Evolutionary conservation across 2,888 invertebrate species (phyloP).

Genomic region (Pterostichus madidus): DNA sequence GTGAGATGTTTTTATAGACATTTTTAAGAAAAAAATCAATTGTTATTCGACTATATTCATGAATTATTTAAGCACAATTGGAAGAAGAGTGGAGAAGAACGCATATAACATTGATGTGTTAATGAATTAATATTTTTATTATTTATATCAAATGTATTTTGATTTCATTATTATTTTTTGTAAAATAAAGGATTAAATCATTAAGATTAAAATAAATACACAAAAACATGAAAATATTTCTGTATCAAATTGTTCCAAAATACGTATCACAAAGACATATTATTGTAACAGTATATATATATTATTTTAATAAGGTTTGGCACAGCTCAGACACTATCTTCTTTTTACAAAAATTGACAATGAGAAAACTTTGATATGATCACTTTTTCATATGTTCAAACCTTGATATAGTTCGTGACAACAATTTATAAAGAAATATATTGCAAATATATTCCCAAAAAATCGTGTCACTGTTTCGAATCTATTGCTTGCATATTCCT

Average conservation of each 20-base stretch:
- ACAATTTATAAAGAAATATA: constrained; percentile 55
- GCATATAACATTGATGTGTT: constrained; percentile 40
- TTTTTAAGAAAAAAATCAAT: constrained; percentile 41
- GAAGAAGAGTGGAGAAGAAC: constrained; percentile 34
- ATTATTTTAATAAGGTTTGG: constrained; percentile 59
- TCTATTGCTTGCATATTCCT: constrained; percentile 58
- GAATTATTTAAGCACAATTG: constrained; percentile 22
- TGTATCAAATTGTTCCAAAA: constrained; percentile 56
- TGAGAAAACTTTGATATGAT: constrained; percentile 60
- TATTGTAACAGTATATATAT: constrained; percentile 59
- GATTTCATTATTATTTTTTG: constrained; percentile 52
- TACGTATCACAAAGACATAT: constrained; percentile 59
- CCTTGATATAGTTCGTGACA: constrained; percentile 42
- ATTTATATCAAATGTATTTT: constrained; percentile 57
- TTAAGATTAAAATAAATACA: constrained; percentile 61
- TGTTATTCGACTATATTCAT: constrained; percentile 42
- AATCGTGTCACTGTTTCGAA: constrained; percentile 45
- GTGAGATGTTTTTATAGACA: constrained; percentile 65
- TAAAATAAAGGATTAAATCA: constrained; percentile 57
- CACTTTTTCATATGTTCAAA: constrained; percentile 55
- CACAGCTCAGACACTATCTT: constrained; percentile 61
- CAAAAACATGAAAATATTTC: constrained; percentile 53
- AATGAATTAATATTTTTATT: constrained; percentile 48
- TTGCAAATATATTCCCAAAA: constrained; percentile 51
- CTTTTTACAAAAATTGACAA: constrained; percentile 64